phyloP scores from a whole-genome alignment of 2,113 vertebrate genomes.

The Vulpes lagopus region DNA sequence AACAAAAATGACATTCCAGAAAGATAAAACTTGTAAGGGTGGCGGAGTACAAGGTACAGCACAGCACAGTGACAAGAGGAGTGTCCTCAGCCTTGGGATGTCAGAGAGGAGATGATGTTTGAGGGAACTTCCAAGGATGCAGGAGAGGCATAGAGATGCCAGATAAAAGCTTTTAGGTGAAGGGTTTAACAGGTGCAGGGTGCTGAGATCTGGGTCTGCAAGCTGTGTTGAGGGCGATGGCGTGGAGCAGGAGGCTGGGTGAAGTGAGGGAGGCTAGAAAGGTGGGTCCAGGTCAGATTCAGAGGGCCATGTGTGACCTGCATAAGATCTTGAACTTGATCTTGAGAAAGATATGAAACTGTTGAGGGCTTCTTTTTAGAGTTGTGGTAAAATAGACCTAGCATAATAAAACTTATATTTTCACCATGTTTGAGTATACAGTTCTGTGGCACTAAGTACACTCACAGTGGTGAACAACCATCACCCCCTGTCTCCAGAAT shows the following conservation, averaged over 20 bases:
- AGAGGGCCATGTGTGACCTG: not conserved
- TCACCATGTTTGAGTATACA: not conserved
- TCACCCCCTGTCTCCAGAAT: not conserved
- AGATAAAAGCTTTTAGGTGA: not conserved
- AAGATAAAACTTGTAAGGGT: not conserved
- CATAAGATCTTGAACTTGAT: not conserved
- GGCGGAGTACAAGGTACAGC: rapidly evolving
- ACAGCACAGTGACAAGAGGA: not conserved
- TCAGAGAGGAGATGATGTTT: not conserved
- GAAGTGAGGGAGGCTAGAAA: not conserved
- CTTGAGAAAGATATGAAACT: not conserved
- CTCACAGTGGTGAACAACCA: not conserved
- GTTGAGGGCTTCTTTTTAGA: not conserved
- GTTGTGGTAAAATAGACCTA: not conserved
- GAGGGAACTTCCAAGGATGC: not conserved
- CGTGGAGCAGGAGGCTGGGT: not conserved
- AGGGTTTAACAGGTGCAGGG: not conserved
- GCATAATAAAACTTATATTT: not conserved
- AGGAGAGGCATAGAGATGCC: not conserved
- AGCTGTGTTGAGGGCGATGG: not conserved
- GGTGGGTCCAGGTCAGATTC: not conserved
- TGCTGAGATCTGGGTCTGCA: not conserved
- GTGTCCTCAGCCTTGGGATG: not conserved
- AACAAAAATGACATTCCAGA: not conserved
- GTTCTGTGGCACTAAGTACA: not conserved